Evolutionary conservation across 2,797 vertebrate species (phyloP), one percentile per base, ranked within the genome.

Genomic region (Sebastiscus tertius): DNA sequence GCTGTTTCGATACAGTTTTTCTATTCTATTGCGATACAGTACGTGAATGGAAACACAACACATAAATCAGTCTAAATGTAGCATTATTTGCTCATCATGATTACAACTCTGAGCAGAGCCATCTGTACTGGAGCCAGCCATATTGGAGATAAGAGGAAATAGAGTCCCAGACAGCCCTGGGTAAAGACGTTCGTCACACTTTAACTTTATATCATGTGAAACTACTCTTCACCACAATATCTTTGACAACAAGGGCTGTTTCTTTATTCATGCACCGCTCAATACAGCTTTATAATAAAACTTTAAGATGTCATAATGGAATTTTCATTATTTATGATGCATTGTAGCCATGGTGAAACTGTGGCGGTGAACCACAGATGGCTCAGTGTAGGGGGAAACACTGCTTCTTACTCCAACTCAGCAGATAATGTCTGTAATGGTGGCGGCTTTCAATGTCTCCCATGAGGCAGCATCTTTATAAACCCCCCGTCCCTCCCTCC

Each of bases 391-490:
- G 39, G 14, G 22, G 20, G 20, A 61, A 65, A 71, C 20, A 16
- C 49, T 22, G n/a, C 4, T 0, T 61, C 71, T 42, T 29, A 36
- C 52, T 77, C 26, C 16, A n/a, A 9, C 58, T 63, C 59, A 29
- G 33, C 56, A 49, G 80, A 83, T 64, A 27, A 31, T 67, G 26
- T 61, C 55, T 71, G 33, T 77, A 67, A 66, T 73, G 39, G 62
- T 24, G 54, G 39, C 22, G 49, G 78, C 73, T 78, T 70, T 77
- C 59, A 72, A 2, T 14, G 65, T 75, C 59, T 82, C 81, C 75
- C 71, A 36, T 75, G 81, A 85, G 80, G 59, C 72, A 49, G 76
- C 67, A 9, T 64, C 66, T 79, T 80, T 67, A 70, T 64, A 46
- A 42, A 0, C 55, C 54, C 59, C 22, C 39, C 63, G 62, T 24